A percentile compares a stretch with the other conserved stretches of the same genome.
phyloP scores from a whole-genome alignment of 1,140 invertebrate genomes.

The Cydia pomonella region DNA sequence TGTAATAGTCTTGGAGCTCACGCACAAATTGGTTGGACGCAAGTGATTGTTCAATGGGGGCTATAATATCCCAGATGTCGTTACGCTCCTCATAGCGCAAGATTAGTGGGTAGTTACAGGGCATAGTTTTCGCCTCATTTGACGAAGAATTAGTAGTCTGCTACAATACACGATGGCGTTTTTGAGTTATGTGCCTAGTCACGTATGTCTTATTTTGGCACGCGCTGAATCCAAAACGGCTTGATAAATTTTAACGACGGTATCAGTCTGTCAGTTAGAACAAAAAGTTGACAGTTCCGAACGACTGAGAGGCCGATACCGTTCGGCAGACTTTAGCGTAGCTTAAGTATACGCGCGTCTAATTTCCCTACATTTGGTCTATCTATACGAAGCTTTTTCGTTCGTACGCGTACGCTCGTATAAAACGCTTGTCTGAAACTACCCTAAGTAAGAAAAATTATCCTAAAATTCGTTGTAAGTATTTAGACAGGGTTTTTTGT shows the following conservation, averaged over 20 bases:
- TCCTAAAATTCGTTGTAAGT: too few species aligned
- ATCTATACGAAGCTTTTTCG: too few species aligned
- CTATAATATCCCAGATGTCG: background rate
- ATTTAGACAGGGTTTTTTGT: too few species aligned
- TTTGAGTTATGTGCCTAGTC: background rate
- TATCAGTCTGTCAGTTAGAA: too few species aligned
- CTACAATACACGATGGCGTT: background rate
- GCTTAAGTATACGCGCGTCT: too few species aligned
- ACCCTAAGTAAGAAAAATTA: too few species aligned
- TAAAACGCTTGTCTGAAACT: too few species aligned
- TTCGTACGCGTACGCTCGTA: too few species aligned
- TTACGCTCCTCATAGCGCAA: background rate
- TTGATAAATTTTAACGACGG: background rate
- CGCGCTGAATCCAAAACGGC: background rate
- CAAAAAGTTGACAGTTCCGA: too few species aligned
- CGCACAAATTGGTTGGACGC: background rate
- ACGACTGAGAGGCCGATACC: too few species aligned
- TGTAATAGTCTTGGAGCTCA: background rate
- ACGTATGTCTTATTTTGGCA: background rate
- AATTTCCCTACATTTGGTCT: too few species aligned
- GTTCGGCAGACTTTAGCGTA: too few species aligned
- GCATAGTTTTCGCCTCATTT: conserved; percentile 17
- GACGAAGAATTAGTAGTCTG: background rate
- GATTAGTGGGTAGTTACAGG: conserved; percentile 25
- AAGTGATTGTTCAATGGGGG: background rate